Evolutionary conservation across 1,140 invertebrate species (phyloP).

Genomic region (Leptoteleia sp.): DNA sequence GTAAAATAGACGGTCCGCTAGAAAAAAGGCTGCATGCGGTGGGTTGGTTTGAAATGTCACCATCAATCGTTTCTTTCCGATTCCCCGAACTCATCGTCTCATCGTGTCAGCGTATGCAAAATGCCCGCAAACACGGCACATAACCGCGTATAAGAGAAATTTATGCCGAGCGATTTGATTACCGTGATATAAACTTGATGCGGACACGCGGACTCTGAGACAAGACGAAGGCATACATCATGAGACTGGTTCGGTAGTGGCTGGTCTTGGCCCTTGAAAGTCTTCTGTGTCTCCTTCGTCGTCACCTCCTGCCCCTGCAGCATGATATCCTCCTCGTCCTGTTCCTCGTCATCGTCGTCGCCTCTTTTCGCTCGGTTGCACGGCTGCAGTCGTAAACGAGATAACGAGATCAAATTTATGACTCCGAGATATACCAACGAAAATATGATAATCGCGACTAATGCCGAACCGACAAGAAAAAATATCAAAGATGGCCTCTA

Average conservation of each 20-base stretch:
- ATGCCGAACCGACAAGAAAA: slow-evolving; percentile 74
- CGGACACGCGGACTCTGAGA: slow-evolving; percentile 74
- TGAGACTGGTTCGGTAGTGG: slow-evolving; percentile 71
- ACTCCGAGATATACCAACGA: slow-evolving; percentile 76
- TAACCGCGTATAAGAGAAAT: slow-evolving; percentile 78
- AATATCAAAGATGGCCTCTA: slow-evolving; percentile 61
- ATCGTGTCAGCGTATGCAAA: slow-evolving; percentile 66
- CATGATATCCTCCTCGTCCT: slow-evolving; percentile 57
- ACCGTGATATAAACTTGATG: slow-evolving; percentile 80
- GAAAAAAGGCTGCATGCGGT: slow-evolving; percentile 56
- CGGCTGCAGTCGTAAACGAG: slow-evolving; percentile 78
- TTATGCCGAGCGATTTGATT: slow-evolving; percentile 81
- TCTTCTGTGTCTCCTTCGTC: slow-evolving; percentile 67
- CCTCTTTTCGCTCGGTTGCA: slow-evolving; percentile 68
- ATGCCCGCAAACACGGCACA: slow-evolving; percentile 66
- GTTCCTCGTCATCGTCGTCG: slow-evolving; percentile 63
- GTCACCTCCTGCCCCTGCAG: slow-evolving; percentile 64
- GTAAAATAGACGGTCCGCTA: slow-evolving; percentile 43
- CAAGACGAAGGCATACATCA: slow-evolving; percentile 80
- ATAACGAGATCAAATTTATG: slow-evolving; percentile 82
- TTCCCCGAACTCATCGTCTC: slow-evolving; percentile 66
- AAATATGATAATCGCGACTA: slow-evolving; percentile 81
- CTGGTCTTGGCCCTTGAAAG: slow-evolving; percentile 57
- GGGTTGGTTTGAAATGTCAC: slow-evolving; percentile 57
- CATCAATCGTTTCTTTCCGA: slow-evolving; percentile 67